These are phyloP conservation scores for Diachasmimorpha longicaudata DNA, from an alignment of 1,140 invertebrate species.

Conservation along the genomic window DNA sequence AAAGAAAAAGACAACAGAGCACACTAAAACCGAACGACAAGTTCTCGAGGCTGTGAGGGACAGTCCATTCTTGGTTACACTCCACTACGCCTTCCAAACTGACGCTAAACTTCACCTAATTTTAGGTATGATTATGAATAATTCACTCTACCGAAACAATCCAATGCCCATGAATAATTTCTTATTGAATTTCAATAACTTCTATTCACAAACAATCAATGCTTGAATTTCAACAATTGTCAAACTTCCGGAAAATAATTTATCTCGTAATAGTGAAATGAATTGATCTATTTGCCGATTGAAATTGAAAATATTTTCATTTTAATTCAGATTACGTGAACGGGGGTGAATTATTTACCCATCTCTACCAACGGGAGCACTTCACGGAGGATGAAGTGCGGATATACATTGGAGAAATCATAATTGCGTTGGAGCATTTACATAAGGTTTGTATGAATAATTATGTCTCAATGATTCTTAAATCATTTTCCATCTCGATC, in stretches of 20 bases:
- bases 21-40: constrained; percentile 89
- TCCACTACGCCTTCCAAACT: constrained; percentile 95
- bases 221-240: neutral
- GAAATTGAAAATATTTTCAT: constrained; percentile 34
- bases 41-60: constrained; percentile 88
- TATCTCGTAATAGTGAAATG: neutral
- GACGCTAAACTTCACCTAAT: constrained; percentile 91
- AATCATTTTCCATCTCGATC: no score
- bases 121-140: constrained; percentile 72
- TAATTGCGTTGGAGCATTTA: constrained; percentile 87
- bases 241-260: neutral
- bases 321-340: constrained; percentile 83
- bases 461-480: neutral
- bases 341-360: constrained; percentile 92
- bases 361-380: constrained; percentile 85
- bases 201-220: no score
- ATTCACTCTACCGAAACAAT: no score
- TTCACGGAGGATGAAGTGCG: constrained; percentile 85
- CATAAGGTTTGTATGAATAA: constrained; percentile 72
- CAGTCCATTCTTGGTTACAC: constrained; percentile 88
- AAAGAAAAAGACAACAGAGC: constrained; percentile 93
- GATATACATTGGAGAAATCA: constrained; percentile 91
- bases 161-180: no score
- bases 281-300: neutral
- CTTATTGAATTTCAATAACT: neutral